Conservation (phyloP, 2,113 vertebrate genomes). For the Microcebus griseorufus region DNA sequence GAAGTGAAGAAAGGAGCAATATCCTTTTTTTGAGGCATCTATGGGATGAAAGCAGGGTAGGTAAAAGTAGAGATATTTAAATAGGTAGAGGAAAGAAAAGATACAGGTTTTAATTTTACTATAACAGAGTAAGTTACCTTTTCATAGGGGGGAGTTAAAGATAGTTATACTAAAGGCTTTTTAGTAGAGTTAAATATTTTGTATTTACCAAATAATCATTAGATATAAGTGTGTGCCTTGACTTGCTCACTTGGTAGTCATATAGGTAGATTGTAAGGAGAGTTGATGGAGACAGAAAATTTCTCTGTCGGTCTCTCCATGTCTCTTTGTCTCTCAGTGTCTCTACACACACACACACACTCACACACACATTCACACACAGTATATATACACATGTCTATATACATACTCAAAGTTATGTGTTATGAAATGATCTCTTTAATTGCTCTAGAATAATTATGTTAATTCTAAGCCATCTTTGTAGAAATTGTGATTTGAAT, state of each 20-base stretch:
- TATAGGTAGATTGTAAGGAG: background rate
- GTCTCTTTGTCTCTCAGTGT: background rate
- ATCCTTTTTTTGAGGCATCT: background rate
- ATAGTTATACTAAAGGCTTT: background rate
- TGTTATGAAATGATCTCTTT: background rate
- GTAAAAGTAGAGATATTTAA: background rate
- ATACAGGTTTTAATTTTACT: background rate
- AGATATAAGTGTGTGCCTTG: background rate
- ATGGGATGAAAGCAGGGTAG: background rate
- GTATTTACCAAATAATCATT: background rate
- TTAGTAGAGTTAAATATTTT: background rate
- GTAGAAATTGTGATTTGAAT: background rate
- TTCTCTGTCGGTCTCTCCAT: background rate
- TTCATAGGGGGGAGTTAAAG: background rate
- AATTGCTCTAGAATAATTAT: background rate
- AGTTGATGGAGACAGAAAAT: background rate
- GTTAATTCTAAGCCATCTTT: background rate
- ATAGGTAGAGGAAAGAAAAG: background rate
- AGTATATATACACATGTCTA: background rate
- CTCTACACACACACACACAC: background rate
- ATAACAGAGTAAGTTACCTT: background rate
- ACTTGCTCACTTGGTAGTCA: background rate
- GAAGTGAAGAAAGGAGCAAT: background rate
- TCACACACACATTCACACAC: background rate
- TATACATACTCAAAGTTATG: background rate